Conservation (phyloP, 2,888 invertebrate genomes). For the Calameuta idolon region DNA sequence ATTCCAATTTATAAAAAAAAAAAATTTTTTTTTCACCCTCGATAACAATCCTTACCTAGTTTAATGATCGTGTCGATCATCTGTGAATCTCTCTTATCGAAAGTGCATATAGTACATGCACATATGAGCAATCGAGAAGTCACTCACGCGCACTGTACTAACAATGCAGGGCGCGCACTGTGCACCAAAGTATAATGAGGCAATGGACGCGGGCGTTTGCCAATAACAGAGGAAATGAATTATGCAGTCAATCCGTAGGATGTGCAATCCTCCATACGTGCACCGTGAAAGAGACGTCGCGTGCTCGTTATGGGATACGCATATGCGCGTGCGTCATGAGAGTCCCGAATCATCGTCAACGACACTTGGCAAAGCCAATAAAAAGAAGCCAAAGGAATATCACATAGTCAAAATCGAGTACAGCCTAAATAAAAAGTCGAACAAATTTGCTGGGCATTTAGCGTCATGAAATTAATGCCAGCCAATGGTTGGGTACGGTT, state of each 20-base stretch:
- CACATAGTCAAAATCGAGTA: background rate
- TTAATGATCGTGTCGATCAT: background rate
- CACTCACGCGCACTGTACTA: background rate
- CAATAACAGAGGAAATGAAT: slow-evolving; percentile 45
- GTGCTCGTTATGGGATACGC: background rate
- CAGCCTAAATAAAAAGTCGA: background rate
- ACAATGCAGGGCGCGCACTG: slow-evolving; percentile 29
- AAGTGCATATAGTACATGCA: background rate
- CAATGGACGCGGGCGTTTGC: slow-evolving; percentile 39
- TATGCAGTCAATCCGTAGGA: slow-evolving; percentile 46
- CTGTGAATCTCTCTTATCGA: background rate
- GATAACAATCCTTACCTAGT: background rate
- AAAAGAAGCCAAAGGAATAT: background rate
- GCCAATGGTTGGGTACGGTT: background rate
- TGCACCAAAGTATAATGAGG: slow-evolving; percentile 38
- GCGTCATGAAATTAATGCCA: background rate
- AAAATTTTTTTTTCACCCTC: background rate
- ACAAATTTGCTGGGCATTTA: background rate
- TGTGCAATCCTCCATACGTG: slow-evolving; percentile 36
- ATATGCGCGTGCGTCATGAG: slow-evolving; percentile 1
- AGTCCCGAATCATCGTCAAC: background rate
- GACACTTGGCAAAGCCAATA: background rate
- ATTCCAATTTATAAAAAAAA: background rate
- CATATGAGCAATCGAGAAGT: background rate
- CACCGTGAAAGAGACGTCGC: slow-evolving; percentile 13